These are phyloP conservation scores for Synanthedon vespiformis DNA, from an alignment of 2,888 invertebrate genomes.

Conservation along the genomic window DNA sequence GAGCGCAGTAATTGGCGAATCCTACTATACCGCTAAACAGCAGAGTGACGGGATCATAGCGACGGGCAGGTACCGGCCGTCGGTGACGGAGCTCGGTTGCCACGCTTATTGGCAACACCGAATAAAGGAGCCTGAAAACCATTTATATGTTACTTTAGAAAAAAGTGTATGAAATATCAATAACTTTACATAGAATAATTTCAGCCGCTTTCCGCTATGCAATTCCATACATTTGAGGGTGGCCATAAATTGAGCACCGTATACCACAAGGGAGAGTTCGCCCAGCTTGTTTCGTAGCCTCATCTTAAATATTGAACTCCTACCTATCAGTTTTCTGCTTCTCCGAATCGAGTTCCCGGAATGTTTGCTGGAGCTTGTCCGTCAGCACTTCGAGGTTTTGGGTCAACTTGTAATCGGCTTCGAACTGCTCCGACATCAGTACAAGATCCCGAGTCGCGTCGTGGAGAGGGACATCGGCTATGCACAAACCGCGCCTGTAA, in stretches of 20 bases:
- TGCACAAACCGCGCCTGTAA: slow-evolving; percentile 85
- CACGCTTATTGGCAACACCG: slow-evolving; percentile 92
- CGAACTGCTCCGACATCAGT: slow-evolving; percentile 95
- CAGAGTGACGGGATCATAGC: slow-evolving; percentile 91
- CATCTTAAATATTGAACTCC: not conserved
- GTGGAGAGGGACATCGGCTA: slow-evolving; percentile 95
- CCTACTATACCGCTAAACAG: slow-evolving; percentile 93
- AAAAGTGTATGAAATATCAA: too few relatives aligned
- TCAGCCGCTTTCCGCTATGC: too few relatives aligned
- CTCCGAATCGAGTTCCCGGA: slow-evolving; percentile 91
- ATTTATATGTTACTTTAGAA: not conserved
- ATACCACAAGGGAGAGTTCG: too few relatives aligned
- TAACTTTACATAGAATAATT: too few relatives aligned
- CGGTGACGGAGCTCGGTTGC: slow-evolving; percentile 95
- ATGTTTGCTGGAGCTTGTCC: slow-evolving; percentile 94
- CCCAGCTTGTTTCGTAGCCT: too few relatives aligned
- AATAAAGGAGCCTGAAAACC: slow-evolving; percentile 84
- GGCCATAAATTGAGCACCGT: too few relatives aligned
- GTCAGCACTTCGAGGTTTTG: slow-evolving; percentile 93
- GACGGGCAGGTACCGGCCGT: slow-evolving; percentile 87
- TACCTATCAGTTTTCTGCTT: slow-evolving; percentile 96
- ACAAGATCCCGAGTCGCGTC: slow-evolving; percentile 96
- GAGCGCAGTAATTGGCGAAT: slow-evolving; percentile 90
- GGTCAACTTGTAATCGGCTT: slow-evolving; percentile 95
- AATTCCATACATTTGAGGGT: too few relatives aligned